A percentile compares a stretch with the other conserved stretches of the same genome.
phyloP scores from a whole-genome alignment of 2,113 vertebrate genomes.

The Peromyscus leucopus region DNA sequence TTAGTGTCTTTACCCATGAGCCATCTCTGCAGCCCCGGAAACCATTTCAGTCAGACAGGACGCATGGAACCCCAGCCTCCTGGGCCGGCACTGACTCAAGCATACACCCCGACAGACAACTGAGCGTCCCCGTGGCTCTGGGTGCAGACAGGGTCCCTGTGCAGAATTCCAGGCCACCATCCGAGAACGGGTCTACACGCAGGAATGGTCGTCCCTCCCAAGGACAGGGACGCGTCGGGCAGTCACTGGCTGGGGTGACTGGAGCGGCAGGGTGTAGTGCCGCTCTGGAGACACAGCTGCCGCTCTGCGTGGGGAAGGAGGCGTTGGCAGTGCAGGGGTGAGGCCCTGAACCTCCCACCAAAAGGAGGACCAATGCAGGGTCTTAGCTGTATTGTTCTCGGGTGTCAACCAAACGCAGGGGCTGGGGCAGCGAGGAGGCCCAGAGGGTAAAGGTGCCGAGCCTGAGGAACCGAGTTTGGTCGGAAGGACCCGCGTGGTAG shows the following conservation, averaged over 20 bases:
- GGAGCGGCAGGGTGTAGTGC: background rate
- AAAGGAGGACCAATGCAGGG: accelerated
- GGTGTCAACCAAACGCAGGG: background rate
- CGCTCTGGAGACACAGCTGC: too few species aligned
- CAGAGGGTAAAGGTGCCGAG: background rate
- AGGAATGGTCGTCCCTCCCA: accelerated
- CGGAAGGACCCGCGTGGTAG: background rate
- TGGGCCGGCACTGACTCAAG: background rate
- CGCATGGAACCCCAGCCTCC: background rate
- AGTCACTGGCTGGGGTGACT: background rate
- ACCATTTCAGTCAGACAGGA: background rate
- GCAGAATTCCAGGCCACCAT: background rate
- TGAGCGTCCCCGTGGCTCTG: background rate
- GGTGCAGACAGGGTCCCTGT: background rate
- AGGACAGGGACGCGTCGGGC: accelerated
- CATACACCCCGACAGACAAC: background rate
- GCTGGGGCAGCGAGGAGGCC: background rate
- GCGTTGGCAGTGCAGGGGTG: background rate
- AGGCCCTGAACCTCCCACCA: background rate
- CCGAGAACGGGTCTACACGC: background rate
- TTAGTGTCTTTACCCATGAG: background rate
- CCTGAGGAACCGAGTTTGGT: too few species aligned
- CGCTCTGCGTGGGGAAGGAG: background rate
- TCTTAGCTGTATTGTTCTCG: background rate
- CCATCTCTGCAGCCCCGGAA: background rate